These are phyloP conservation scores for Danio tinwini DNA, from an alignment of 2,797 vertebrate genomes.

Conservation along the genomic window DNA sequence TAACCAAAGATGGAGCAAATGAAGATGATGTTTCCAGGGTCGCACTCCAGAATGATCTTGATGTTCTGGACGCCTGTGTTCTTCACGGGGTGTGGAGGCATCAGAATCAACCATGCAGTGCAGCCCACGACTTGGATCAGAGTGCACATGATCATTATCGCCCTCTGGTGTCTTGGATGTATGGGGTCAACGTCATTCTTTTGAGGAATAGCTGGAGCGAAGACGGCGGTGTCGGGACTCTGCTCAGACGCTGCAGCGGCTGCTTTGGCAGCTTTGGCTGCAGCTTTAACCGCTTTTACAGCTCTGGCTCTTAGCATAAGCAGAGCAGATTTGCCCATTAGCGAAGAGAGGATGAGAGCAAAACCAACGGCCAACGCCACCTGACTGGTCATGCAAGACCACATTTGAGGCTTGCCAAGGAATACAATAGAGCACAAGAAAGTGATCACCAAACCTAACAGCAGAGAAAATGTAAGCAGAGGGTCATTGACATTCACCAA, in stretches of 20 bases:
- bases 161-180: conserved; percentile 76
- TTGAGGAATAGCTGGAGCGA: conserved; percentile 53
- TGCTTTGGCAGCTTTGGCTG: conserved; percentile 72
- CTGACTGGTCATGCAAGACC: conserved; percentile 87
- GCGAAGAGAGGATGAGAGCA: conserved; percentile 81
- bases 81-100: conserved; percentile 80
- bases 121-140: conserved; percentile 77
- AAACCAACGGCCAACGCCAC: conserved; percentile 84
- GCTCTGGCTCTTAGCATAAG: conserved; percentile 83
- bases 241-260: conserved; percentile 69
- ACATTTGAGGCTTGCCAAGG: conserved; percentile 78
- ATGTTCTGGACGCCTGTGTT: conserved; percentile 85
- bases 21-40: conserved; percentile 83
- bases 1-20: conserved; percentile 85
- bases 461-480: conserved; percentile 81
- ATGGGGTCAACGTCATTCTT: conserved; percentile 71
- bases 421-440: conserved; percentile 85
- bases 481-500: conserved; percentile 81
- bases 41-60: conserved; percentile 88
- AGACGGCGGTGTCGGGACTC: conserved; percentile 71
- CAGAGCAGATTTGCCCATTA: conserved; percentile 83
- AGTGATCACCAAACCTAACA: conserved; percentile 80
- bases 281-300: conserved; percentile 73
- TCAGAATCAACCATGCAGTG: conserved; percentile 79
- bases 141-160: conserved; percentile 73